These are phyloP conservation scores for Brachyhypopomus occidentalis DNA, from an alignment of 2,113 vertebrate species.

Conservation along the genomic window DNA sequence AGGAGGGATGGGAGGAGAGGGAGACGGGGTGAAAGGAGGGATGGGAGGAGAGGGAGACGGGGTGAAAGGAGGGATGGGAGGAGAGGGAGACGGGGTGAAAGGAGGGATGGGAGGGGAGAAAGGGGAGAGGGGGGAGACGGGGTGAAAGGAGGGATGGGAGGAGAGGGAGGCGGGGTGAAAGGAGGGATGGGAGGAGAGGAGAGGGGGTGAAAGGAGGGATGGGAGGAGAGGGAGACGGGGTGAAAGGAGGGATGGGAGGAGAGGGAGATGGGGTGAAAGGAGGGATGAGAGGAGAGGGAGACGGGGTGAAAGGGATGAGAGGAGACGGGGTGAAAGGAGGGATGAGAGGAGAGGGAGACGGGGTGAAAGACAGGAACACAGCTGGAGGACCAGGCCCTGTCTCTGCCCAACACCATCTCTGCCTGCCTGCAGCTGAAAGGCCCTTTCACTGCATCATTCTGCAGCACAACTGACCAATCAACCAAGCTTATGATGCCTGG, in stretches of 20 bases:
- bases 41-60: neutral
- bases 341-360: neutral
- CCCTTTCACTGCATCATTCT: conserved; percentile 38
- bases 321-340: neutral
- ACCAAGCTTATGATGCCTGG: conserved; percentile 32
- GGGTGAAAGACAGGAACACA: conserved; percentile 5
- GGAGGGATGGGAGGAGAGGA: no score
- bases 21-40: no score
- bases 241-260: no score
- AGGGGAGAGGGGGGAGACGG: no score
- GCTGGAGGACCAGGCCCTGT: conserved; percentile 30
- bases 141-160: neutral
- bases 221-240: neutral
- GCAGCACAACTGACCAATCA: conserved; percentile 37
- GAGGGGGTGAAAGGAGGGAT: neutral
- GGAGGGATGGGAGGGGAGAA: neutral
- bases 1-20: no score
- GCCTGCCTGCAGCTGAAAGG: conserved; percentile 35
- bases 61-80: neutral
- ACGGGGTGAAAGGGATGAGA: neutral
- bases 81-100: neutral
- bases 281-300: conserved; percentile 14
- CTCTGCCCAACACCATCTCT: conserved; percentile 48
- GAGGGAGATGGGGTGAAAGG: no score
- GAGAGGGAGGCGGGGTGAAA: neutral